Percentiles rank a stretch among this genome's conserved stretches.
phyloP scores from a whole-genome alignment of 1,140 invertebrate genomes.

The Tetragonula clypearis region DNA sequence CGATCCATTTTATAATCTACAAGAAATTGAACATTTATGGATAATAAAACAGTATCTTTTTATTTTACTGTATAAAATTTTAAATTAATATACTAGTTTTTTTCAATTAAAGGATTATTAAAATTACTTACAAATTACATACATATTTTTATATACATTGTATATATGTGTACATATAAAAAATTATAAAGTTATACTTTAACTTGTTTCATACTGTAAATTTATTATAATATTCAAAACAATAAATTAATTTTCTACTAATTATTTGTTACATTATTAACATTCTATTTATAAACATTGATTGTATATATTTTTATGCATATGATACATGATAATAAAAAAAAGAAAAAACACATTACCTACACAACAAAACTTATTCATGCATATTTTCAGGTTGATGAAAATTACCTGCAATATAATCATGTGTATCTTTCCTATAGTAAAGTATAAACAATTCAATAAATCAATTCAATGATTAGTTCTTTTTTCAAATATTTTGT shows the following conservation, averaged over 20 bases:
- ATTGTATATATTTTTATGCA: slow-evolving; percentile 18
- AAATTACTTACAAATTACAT: neutral
- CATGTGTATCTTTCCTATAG: neutral
- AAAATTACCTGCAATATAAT: slow-evolving; percentile 12
- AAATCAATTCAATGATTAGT: slow-evolving; percentile 2
- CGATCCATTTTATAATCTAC: neutral
- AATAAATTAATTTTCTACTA: slow-evolving; percentile 42
- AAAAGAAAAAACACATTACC: neutral
- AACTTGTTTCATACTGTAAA: slow-evolving; percentile 3
- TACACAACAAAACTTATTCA: neutral
- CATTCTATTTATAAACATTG: neutral
- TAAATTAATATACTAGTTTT: neutral
- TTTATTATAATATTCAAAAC: slow-evolving; percentile 27
- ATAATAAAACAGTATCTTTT: slow-evolving; percentile 29
- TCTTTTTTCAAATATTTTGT: slow-evolving; percentile 1
- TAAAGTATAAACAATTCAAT: neutral
- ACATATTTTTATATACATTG: slow-evolving; percentile 2
- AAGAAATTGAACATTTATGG: neutral
- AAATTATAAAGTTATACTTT: slow-evolving; percentile 10
- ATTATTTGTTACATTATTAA: neutral
- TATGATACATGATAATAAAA: neutral
- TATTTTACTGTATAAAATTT: neutral
- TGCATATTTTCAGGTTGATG: neutral
- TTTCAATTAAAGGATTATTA: neutral
- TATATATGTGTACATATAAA: slow-evolving; percentile 11